Evolutionary conservation across 1,140 invertebrate genomes (phyloP), one percentile per base, ranked within the genome.

Genomic region (Colletes gigas): DNA sequence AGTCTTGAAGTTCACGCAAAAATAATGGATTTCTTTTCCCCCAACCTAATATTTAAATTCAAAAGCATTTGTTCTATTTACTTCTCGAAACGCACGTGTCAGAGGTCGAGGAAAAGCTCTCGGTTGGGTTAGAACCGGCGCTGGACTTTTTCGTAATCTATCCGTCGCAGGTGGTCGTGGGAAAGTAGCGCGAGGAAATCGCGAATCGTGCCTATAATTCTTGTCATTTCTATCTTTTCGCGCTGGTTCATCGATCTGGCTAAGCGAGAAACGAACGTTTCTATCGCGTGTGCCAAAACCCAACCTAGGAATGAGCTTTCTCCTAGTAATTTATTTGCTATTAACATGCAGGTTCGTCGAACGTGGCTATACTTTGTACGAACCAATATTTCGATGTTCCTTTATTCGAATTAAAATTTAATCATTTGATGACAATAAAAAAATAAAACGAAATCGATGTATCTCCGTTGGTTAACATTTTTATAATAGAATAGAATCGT

Each of bases 151-250:
- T 3, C 1, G 7, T 39, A 2, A 50, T n/a, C 41, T 4, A 21
- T 21, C 30, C 68, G 68, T 71, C 17, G 30, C 30, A 57, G n/a
- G 52, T 57, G 41, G 15, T 15, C 21, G 21, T 17, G 55, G 14
- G 68, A 72, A 78, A 78, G 69, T 78, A 54, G 76, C 76, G 68
- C 76, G 15, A 78, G 76, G 76, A 72, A 72, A 78, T 72, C 76
- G 59, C 7, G 30, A n/a, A 63, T 72, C 76, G 68, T 63, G 76
- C 6, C 76, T n/a, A 78, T 78, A 78, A 78, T 72, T 78, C 69
- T 72, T n/a, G 9, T 44, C 75, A 55, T 52, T 69, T 57, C 30
- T 21, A 57, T 71, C 65, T 54, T 78, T 62, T 62, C 57, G 65
- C 44, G 55, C 54, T 19, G 54, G 52, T 76, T 47, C 50, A 1